Evolutionary conservation across 2,797 vertebrate species (phyloP), one percentile per base, ranked within the genome.

Genomic region (Etheostoma nigrum): DNA sequence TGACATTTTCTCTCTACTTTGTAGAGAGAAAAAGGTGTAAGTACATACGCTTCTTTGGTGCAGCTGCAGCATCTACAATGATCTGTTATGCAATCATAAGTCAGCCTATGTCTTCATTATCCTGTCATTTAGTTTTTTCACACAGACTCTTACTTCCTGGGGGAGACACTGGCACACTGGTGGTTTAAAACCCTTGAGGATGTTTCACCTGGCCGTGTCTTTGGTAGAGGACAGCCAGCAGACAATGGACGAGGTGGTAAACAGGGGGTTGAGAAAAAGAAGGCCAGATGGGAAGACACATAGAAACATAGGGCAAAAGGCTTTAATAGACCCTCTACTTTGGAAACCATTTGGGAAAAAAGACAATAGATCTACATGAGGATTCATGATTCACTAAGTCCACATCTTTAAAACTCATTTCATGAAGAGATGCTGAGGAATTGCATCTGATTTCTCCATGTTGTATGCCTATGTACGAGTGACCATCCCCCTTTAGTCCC

Each of bases 401-500:
- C 10, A 2, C 27, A 21, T 76, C 18, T 72, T 75, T 72, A 12
- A 67, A 76, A 70, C 14, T 9, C 1, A 66, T 59, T 79, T 78
- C 63, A 62, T 27, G 30, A 61, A 1, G 52, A 67, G 60, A 77
- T 77, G 67, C 45, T 25, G 74, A 75, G 74, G 74, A 82, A 81
- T 64, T 18, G 60, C 69, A 76, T 25, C 40, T 61, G 59, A 78
- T 83, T 77, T 88, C 55, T 66, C 51, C 64, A 19, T 66, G 57
- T 76, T 83, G 18, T 66, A 71, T 77, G 23, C 60, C 15, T 67
- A 44, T 45, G 63, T 23, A 23, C 25, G 48, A 61, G 36, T 15
- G 68, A 91, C 92, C 94, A 90, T 92, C 93, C 94, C 93, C 90
- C 89, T 21, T 51, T 5, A 47, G 77, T 76, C 54, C 80, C 87